phyloP scores from a whole-genome alignment of 2,797 vertebrate genomes.

The Acrossocheilus wenchowensis region DNA sequence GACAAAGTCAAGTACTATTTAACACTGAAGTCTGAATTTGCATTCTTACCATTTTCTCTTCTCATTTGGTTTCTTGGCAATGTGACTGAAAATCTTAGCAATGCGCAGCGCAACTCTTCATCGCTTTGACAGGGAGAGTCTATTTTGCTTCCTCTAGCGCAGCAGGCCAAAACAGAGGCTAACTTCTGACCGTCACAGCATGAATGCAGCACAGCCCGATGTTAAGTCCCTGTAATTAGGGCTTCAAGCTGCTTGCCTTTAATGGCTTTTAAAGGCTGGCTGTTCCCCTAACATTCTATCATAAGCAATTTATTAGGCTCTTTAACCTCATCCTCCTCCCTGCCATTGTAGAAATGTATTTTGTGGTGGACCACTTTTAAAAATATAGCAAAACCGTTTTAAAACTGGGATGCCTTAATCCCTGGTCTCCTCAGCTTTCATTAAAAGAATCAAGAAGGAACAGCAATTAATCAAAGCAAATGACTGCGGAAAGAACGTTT shows the following conservation, averaged over 20 bases:
- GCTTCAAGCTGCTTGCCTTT: constrained; percentile 78
- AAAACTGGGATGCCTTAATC: constrained; percentile 12
- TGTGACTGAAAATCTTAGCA: constrained; percentile 23
- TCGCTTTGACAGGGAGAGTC: constrained; percentile 49
- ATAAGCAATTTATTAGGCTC: constrained; percentile 70
- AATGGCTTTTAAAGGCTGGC: constrained; percentile 74
- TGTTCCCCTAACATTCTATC: constrained; percentile 59
- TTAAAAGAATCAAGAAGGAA: constrained; percentile 18
- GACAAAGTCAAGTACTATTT: not conserved
- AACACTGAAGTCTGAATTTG: not conserved
- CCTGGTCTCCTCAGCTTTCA: constrained; percentile 7
- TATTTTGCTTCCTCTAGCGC: constrained; percentile 68
- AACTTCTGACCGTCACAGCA: constrained; percentile 76
- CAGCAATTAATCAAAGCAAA: constrained; percentile 30
- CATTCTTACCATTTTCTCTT: constrained; percentile 36
- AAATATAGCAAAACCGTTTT: constrained; percentile 29
- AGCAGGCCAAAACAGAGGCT: constrained; percentile 65
- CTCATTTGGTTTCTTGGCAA: constrained; percentile 40
- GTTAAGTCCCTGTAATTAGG: constrained; percentile 81
- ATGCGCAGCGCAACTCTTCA: not conserved
- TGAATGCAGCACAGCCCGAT: constrained; percentile 68
- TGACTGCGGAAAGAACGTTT: not conserved
- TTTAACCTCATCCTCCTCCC: constrained; percentile 67
- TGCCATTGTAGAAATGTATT: constrained; percentile 61
- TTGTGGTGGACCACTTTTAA: constrained; percentile 43